Evolutionary conservation across 1,140 invertebrate genomes (phyloP).

Genomic region (Achroia grisella): DNA sequence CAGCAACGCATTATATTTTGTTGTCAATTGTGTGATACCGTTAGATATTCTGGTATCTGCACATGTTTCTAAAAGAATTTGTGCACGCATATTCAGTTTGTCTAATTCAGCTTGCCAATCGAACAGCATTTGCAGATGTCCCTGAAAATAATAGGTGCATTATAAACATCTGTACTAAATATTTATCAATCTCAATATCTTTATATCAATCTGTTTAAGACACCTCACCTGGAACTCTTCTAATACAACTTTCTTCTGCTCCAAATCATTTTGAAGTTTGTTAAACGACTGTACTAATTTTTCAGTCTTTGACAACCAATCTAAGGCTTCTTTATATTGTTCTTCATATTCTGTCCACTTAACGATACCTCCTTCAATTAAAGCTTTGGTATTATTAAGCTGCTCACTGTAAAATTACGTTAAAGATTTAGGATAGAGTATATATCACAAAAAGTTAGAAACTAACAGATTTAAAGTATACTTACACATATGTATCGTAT

Average conservation of each 20-base stretch:
- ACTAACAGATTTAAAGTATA: constrained; percentile 22
- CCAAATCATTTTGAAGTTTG: constrained; percentile 91
- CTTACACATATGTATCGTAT: constrained; percentile 87
- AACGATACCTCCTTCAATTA: constrained; percentile 91
- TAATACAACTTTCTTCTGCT: constrained; percentile 90
- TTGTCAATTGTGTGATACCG: constrained; percentile 93
- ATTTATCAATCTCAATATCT: neutral
- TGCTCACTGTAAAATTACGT: constrained; percentile 74
- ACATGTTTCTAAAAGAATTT: constrained; percentile 91
- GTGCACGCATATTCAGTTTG: constrained; percentile 92
- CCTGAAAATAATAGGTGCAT: constrained; percentile 42
- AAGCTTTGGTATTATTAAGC: constrained; percentile 84
- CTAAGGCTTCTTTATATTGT: constrained; percentile 90
- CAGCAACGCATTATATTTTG: constrained; percentile 94
- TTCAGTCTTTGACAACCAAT: constrained; percentile 93
- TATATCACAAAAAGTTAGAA: neutral
- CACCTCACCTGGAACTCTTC: constrained; percentile 87
- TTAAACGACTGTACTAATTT: constrained; percentile 90
- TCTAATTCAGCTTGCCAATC: constrained; percentile 96
- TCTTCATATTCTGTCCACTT: constrained; percentile 98
- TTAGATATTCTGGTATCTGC: constrained; percentile 95
- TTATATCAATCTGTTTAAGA: neutral
- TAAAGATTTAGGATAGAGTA: neutral
- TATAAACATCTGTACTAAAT: neutral
- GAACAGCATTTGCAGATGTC: constrained; percentile 91